A percentile compares a stretch with the other conserved stretches of the same genome.
Evolutionary conservation across 2,113 vertebrate species (phyloP).

Genomic region (Heloderma charlesbogerti): DNA sequence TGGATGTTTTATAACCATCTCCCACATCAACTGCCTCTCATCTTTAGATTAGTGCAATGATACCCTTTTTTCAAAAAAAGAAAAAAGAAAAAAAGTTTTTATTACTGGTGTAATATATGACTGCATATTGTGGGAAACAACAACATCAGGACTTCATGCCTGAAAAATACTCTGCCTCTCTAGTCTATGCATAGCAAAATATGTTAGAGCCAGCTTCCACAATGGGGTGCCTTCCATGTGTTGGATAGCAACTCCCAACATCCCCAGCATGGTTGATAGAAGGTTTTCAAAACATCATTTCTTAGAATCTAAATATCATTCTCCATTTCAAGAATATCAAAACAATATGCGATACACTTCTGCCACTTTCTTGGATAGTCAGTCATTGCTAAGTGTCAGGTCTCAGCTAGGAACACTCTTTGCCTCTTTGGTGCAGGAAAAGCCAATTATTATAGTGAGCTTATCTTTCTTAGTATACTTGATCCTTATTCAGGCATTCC

Average conservation of each 20-base stretch:
- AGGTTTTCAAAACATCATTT: neutral
- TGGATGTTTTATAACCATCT: slow-evolving; percentile 5
- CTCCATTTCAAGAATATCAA: neutral
- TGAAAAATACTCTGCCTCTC: neutral
- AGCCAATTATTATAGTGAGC: neutral
- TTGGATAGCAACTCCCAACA: no score
- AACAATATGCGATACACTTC: neutral
- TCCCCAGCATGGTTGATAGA: no score
- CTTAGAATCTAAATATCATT: neutral
- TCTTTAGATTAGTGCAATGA: neutral
- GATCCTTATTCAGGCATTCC: no score
- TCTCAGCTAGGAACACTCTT: neutral
- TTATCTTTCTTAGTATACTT: no score
- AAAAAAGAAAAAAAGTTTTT: neutral
- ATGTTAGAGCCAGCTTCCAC: neutral
- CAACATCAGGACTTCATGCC: neutral
- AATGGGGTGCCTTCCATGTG: no score
- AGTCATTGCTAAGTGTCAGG: neutral
- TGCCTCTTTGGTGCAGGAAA: neutral
- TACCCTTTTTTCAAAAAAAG: neutral
- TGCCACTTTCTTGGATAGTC: no score
- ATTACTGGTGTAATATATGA: neutral
- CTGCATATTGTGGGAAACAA: neutral
- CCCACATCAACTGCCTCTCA: neutral
- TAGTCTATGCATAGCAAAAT: neutral